phyloP scores from a whole-genome alignment of 2,113 vertebrate species.

The Myotis yumanensis region DNA sequence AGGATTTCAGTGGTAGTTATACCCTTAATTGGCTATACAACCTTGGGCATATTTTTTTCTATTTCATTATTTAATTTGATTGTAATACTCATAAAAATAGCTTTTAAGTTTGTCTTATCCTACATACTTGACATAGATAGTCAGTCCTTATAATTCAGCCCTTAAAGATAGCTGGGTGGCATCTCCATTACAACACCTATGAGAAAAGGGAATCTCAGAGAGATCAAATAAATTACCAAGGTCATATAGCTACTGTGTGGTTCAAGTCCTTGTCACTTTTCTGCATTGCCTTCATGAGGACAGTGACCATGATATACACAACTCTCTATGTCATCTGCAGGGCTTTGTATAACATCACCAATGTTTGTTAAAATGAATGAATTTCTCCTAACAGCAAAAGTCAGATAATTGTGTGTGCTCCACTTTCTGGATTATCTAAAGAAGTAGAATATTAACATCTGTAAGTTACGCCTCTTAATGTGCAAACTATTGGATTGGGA shows the following conservation, averaged over 20 bases:
- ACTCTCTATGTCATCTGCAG: neutral
- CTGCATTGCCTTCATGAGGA: constrained; percentile 27
- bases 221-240: neutral
- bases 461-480: neutral
- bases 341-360: neutral
- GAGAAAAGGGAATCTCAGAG: constrained; percentile 23
- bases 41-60: constrained; percentile 7
- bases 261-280: neutral
- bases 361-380: constrained; percentile 49
- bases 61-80: constrained; percentile 27
- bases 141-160: neutral
- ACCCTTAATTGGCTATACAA: neutral
- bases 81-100: neutral
- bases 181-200: neutral
- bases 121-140: neutral
- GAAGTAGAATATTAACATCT: neutral
- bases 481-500: neutral
- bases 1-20: constrained; percentile 17
- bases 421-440: neutral
- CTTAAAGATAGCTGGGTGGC: constrained; percentile 10
- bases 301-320: neutral
- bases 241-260: neutral
- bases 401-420: neutral
- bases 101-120: constrained; percentile 31
- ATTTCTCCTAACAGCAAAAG: neutral